Base-by-base conservation (phyloP, 2,797 vertebrate species). In the Brachymystax lenok region DNA sequence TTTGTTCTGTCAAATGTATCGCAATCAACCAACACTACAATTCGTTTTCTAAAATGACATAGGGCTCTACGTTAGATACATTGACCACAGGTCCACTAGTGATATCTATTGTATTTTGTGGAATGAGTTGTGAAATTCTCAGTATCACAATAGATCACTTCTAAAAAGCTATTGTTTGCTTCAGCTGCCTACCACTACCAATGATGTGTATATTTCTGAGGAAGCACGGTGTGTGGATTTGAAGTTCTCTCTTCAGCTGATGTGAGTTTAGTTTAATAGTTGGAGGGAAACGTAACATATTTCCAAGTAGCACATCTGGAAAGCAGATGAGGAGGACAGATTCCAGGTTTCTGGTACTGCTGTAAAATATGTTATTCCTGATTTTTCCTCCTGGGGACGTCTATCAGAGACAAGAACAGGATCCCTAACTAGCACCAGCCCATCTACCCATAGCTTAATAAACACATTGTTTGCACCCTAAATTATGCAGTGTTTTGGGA, bases 331-430 rank as follows among this genome's bases (percentile, higher is more conserved):
- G 24, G 10, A 51, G 72, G 19, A 67, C 67, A 54, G 69, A 52
- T 67, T 83, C 72, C 67, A 76, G 46, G 52, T 54, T 71, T 80
- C 81, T 80, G 83, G 79, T 35, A 30, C 83, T 79, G 28, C 80
- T 76, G 66, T 79, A 78, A 85, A 87, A 80, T 46, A 69, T 28
- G 30, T 72, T 24, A 78, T 69, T 75, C 78, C 4, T 72, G 68
- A 75, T 77, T 81, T 24, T 24, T 24, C 79, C 63, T 67, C 73
- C 80, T 68, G 3, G 12, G 74, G 80, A 75, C 19, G n/a, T 75
- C 75, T 78, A 79, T 69, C 70, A 72, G 66, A 80, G 63, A 21
- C 33, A 50, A 72, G 68, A 69, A 35, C 71, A 33, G 24, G 2
- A 21, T 28, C 10, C 16, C 27, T 17, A 69, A 63, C 40, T 46